Conservation (phyloP, 2,113 vertebrate genomes). For the Erpornis zantholeuca region DNA sequence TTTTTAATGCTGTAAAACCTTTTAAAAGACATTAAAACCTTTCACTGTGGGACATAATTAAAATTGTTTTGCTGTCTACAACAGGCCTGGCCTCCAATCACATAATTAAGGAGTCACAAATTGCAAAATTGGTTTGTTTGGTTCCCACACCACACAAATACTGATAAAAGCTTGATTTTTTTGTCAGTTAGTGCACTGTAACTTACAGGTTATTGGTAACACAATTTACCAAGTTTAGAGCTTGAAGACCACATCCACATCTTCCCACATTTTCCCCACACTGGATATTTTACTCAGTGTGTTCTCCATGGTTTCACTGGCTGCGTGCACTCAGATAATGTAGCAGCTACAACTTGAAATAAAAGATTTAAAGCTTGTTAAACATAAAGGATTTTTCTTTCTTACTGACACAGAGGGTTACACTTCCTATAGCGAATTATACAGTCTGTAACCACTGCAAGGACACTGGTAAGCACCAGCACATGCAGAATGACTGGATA, state of each 20-base stretch:
- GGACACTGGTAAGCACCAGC: not conserved
- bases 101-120: conserved; percentile 21
- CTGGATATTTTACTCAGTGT: not conserved
- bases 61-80: conserved; percentile 28
- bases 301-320: not conserved
- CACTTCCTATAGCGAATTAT: not conserved
- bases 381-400: not conserved
- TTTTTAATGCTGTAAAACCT: conserved; percentile 28
- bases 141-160: not conserved
- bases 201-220: not conserved
- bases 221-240: not conserved
- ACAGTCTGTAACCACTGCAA: not conserved
- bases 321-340: not conserved
- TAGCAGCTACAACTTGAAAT: not conserved
- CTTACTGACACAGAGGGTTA: not conserved
- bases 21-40: conserved; percentile 3
- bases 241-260: not conserved
- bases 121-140: conserved; percentile 14
- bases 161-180: conserved; percentile 29
- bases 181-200: not conserved
- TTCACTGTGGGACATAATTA: not conserved
- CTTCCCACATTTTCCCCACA: not conserved
- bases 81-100: not conserved
- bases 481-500: not conserved
- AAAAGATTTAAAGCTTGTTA: not conserved